Conservation (phyloP, 1,140 invertebrate species). For the Panulirus ornatus region DNA sequence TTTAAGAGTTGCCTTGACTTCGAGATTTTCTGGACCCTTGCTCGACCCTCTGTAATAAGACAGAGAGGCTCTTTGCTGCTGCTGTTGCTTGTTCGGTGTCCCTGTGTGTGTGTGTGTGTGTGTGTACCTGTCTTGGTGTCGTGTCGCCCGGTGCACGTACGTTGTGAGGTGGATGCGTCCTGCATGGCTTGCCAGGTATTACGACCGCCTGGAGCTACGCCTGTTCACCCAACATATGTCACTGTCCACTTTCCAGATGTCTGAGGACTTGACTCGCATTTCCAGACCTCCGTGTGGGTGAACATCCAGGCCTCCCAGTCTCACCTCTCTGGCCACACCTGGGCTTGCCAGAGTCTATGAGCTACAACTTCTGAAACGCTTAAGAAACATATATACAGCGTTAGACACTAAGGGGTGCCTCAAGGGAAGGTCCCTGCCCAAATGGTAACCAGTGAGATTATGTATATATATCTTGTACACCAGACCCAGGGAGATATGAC, state of each 20-base stretch:
- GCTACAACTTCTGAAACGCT: not conserved
- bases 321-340: not conserved
- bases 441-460: not conserved
- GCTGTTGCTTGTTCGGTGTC: too few relatives aligned
- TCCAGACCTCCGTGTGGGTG: constrained; percentile 54
- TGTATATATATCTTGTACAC: not conserved
- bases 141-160: not conserved
- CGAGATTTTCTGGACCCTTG: too few relatives aligned
- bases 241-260: constrained; percentile 65
- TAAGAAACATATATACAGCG: too few relatives aligned
- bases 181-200: constrained; percentile 32
- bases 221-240: constrained; percentile 49
- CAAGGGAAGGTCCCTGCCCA: not conserved
- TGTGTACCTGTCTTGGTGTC: too few relatives aligned
- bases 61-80: too few relatives aligned
- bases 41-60: too few relatives aligned
- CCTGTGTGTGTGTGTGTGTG: too few relatives aligned
- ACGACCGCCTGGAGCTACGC: constrained; percentile 36
- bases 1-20: too few relatives aligned
- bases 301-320: not conserved
- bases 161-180: too few relatives aligned
- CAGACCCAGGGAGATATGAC: not conserved
- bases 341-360: not conserved
- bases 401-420: not conserved
- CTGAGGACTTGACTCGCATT: constrained; percentile 65